Evolutionary conservation across 2,888 invertebrate species (phyloP).

Genomic region (Lumbricus terrestris): DNA sequence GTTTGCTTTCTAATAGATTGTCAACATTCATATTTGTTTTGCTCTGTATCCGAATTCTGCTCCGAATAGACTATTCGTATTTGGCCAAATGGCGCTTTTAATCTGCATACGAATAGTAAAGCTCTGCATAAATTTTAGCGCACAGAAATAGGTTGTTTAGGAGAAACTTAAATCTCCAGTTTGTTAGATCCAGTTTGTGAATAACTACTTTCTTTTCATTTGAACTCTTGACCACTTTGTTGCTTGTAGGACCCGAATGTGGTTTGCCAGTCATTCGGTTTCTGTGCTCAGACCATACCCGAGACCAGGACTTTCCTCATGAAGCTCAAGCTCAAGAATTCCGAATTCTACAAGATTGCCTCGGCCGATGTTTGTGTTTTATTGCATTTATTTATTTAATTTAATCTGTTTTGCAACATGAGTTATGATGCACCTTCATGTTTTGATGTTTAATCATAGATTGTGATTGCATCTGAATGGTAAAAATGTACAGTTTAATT

Average conservation of each 20-base stretch:
- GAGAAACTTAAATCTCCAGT: neutral
- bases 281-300: constrained; percentile 26
- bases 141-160: neutral
- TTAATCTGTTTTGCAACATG: neutral
- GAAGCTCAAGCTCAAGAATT: constrained; percentile 30
- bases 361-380: neutral
- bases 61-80: no score
- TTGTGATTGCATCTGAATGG: no score
- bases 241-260: constrained; percentile 32
- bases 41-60: no score
- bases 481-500: no score
- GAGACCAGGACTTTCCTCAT: constrained; percentile 19
- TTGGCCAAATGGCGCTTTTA: no score
- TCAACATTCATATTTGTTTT: no score
- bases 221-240: neutral
- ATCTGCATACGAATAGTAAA: no score
- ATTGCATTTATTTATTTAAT: neutral
- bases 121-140: no score
- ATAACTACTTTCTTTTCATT: neutral
- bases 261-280: constrained; percentile 35
- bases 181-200: neutral
- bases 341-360: constrained; percentile 23
- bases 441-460: neutral
- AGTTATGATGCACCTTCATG: neutral
- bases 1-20: no score